Evolutionary conservation across 2,113 vertebrate species (phyloP).

Genomic region (Perca schrenkii): DNA sequence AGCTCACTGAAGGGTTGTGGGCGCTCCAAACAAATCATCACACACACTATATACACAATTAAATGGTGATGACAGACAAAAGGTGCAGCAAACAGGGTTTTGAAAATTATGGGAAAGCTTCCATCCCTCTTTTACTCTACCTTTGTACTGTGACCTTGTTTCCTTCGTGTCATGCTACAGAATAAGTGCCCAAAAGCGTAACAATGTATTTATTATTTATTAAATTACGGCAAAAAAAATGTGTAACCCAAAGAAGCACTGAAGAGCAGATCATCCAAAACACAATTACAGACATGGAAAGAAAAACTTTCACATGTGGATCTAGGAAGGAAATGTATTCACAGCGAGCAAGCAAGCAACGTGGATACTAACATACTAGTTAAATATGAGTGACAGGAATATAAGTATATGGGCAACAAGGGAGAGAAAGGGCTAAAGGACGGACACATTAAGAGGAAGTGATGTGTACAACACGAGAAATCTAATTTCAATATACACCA

Average conservation of each 20-base stretch:
- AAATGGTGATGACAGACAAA: constrained; percentile 43
- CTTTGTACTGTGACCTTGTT: constrained; percentile 31
- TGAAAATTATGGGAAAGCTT: constrained; percentile 8
- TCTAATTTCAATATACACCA: neutral
- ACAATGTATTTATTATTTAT: neutral
- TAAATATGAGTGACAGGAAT: neutral
- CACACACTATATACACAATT: constrained; percentile 37
- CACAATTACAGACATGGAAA: neutral
- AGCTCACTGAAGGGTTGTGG: constrained; percentile 22
- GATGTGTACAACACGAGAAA: neutral
- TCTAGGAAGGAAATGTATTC: neutral
- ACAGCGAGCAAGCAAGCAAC: neutral
- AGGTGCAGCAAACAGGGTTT: constrained; percentile 35
- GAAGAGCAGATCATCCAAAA: neutral
- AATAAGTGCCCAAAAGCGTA: constrained; percentile 8
- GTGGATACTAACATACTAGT: neutral
- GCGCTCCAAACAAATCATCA: constrained; percentile 31
- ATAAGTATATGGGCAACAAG: neutral
- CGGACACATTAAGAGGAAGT: neutral
- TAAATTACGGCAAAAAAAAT: neutral
- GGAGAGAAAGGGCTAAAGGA: neutral
- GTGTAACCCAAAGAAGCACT: neutral
- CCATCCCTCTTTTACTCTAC: constrained; percentile 13
- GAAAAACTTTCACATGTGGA: neutral
- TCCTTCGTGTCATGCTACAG: neutral